Evolutionary conservation across 2,797 vertebrate species (phyloP), one percentile per base, ranked within the genome.

Genomic region (Schizopygopsis pylzovi): DNA sequence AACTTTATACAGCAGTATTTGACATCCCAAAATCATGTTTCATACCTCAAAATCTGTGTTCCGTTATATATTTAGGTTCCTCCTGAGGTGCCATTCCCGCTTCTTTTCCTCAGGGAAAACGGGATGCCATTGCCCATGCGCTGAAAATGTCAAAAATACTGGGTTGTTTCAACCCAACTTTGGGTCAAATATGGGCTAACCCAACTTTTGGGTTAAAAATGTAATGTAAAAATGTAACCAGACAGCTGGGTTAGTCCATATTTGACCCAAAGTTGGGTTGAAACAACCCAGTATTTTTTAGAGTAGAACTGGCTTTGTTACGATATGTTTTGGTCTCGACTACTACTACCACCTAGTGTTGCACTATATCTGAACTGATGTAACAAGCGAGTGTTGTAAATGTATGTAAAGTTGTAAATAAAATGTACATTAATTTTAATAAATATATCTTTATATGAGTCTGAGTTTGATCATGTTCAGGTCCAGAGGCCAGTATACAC

Each of bases 371-470:
- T 78, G 39, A 70, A 56, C 37, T 12, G 3, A 80, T 49, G 59
- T 18, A 80, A 47, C 59, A 65, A 80, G 11, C n/a, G 3, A 45
- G 16, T 39, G 13, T 61, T 54, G 20, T 18, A 28, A 78, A 73
- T 33, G 43, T 61, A 3, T 70, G 68, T 82, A 28, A 43, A 71
- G 45, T 15, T 87, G 84, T 86, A 85, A 65, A 87, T 82, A 78
- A 20, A 12, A 45, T 87, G 49, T 88, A 86, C 70, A 85, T 88
- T 4, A 41, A 47, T 54, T 61, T 49, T 4, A 59, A 83, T 73
- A 61, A 59, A 68, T 20, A 77, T 43, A 3, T 6, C 4, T 37
- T 54, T 45, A 54, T 54, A 11, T 63, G 33, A 73, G 67, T n/a
- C 5, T 45, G 2, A 11, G 13, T 25, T 52, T 52, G 47, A 71